Evolutionary conservation across 2,113 vertebrate genomes (phyloP), one percentile per base, ranked within the genome.

Genomic region (Neomonachus schauinslandi): DNA sequence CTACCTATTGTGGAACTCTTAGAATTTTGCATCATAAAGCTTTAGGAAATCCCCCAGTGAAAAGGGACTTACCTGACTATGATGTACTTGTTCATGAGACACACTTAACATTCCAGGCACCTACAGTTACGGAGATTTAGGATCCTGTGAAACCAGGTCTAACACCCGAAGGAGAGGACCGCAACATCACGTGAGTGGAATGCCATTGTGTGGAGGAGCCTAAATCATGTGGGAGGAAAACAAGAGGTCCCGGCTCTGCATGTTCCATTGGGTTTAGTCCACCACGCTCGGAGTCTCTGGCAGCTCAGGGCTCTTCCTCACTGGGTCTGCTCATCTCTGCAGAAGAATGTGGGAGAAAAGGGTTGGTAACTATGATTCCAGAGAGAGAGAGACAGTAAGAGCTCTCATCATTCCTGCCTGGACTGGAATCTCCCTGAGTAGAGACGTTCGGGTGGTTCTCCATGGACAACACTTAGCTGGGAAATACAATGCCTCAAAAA

Each of bases 171-270:
- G 31, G 1, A 33, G 21, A 63, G 65, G 24, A 19, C 65, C 53
- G 33, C 10, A 14, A 33, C 21, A 28, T 18, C 9, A 13, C 1
- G 4, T 36, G 12, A 2, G 19, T 28, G 11, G 1, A 63, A 36
- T 2, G 1, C 2, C 14, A 2, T 59, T 2, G 0, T 5, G 22
- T 4, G 7, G 22, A 90, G 14, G 22, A 90, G 14, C 11, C 21
- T 18, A 46, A 61, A 36, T 69, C 11, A 15, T 42, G 19, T 4
- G 55, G 14, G 33, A 85, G 4, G 11, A 57, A 51, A 39, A 80
- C 5, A 42, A 74, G 24, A 28, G 46, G 16, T 65, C 33, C 0
- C 1, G 31, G 59, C 4, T 33, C 57, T 1, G 2, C 1, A 9
- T 49, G 8, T 61, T 80, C 88, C 24, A 0, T 10, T 39, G 46